A percentile compares a stretch with the other conserved stretches of the same genome.
phyloP scores from a whole-genome alignment of 1,140 invertebrate species.

The Monomorium pharaonis region DNA sequence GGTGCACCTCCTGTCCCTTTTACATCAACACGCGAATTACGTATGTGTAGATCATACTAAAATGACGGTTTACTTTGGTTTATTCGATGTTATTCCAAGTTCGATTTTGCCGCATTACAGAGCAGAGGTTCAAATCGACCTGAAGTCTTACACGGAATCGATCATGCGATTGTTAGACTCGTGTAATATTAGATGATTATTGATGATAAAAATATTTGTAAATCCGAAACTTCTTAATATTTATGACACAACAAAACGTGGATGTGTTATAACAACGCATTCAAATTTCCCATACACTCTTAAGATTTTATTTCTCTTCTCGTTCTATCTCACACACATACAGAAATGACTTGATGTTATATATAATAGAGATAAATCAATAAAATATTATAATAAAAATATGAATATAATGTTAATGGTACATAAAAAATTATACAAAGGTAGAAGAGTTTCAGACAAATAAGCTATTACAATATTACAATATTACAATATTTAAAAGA shows the following conservation, averaged over 20 bases:
- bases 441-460: neutral
- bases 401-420: neutral
- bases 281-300: neutral
- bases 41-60: slow-evolving; percentile 48
- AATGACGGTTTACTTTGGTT: slow-evolving; percentile 31
- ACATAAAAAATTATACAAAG: neutral
- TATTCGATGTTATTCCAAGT: slow-evolving; percentile 45
- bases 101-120: neutral
- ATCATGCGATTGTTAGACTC: neutral
- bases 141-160: neutral
- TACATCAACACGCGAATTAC: slow-evolving; percentile 44
- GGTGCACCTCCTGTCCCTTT: slow-evolving; percentile 26
- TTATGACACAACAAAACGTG: too few relatives aligned
- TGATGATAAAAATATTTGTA: neutral
- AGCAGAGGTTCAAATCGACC: neutral
- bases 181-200: neutral
- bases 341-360: neutral
- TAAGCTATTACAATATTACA: neutral
- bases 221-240: neutral
- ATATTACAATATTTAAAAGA: neutral
- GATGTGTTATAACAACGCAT: neutral
- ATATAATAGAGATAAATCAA: neutral
- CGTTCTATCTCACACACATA: neutral
- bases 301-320: neutral
- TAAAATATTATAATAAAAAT: neutral